phyloP scores from a whole-genome alignment of 2,888 invertebrate genomes.

The Andrena haemorrhoa region DNA sequence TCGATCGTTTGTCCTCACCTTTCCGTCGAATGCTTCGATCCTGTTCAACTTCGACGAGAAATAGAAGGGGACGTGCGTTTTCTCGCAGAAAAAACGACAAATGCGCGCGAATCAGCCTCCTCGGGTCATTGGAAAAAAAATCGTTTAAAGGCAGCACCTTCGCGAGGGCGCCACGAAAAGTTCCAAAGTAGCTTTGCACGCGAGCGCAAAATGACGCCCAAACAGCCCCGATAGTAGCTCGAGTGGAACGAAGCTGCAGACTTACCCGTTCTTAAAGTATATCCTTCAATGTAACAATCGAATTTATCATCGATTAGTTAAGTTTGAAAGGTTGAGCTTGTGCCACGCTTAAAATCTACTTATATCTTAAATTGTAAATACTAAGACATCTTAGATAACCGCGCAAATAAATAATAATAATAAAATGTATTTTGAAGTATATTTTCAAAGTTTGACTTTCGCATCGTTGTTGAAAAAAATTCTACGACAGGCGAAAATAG shows the following conservation, averaged over 20 bases:
- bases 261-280: slow-evolving; percentile 31
- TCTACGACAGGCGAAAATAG: no score
- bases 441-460: no score
- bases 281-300: background rate
- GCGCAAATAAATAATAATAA: no score
- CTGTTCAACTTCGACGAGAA: slow-evolving; percentile 16
- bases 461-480: no score
- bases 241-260: background rate
- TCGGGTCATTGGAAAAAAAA: slow-evolving; percentile 1
- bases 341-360: no score
- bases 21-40: slow-evolving; percentile 33
- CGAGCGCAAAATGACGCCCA: background rate
- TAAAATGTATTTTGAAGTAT: no score
- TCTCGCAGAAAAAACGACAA: no score
- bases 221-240: background rate
- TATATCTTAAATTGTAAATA: no score
- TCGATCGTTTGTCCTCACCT: slow-evolving; percentile 39
- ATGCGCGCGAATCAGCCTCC: background rate
- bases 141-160: slow-evolving; percentile 37
- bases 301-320: background rate
- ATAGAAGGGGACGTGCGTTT: background rate
- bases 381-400: no score
- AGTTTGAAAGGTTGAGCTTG: no score
- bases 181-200: background rate
- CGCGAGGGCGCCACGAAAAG: slow-evolving; percentile 33